Conservation (phyloP, 2,888 invertebrate species). For the Scaptomyza parva region DNA sequence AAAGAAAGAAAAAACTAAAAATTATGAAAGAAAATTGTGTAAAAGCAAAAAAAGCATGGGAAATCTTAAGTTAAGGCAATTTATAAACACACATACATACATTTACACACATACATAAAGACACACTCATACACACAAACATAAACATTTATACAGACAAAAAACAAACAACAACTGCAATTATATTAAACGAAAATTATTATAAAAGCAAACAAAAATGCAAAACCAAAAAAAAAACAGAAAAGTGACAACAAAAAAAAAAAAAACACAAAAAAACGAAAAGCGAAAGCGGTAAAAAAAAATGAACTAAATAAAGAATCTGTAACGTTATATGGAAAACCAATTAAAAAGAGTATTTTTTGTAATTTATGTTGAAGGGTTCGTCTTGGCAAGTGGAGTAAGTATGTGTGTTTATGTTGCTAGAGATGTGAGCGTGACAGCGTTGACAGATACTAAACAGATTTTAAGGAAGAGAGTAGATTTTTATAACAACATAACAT, state of each 20-base stretch:
- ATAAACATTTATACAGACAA: constrained; percentile 54
- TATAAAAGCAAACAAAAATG: constrained; percentile 64
- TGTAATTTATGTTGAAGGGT: constrained; percentile 4
- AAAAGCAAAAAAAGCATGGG: constrained; percentile 33
- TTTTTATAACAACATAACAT: too few relatives aligned
- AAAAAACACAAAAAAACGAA: constrained; percentile 46
- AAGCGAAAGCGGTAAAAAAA: constrained; percentile 57
- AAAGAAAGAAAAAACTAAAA: constrained; percentile 47
- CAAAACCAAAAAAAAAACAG: constrained; percentile 62
- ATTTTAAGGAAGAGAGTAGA: too few relatives aligned
- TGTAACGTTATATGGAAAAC: constrained; percentile 84
- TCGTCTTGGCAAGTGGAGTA: neutral
- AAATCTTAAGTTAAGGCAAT: constrained; percentile 67
- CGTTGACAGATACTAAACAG: neutral
- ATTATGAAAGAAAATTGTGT: constrained; percentile 43
- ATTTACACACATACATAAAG: constrained; percentile 18
- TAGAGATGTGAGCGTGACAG: neutral
- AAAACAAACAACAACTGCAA: constrained; percentile 71
- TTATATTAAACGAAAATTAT: constrained; percentile 75
- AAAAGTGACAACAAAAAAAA: constrained; percentile 48
- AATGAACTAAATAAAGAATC: constrained; percentile 81
- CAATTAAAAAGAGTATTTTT: constrained; percentile 41
- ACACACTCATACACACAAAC: constrained; percentile 37
- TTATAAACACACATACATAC: constrained; percentile 48
- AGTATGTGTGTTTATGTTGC: neutral